Percentiles rank a stretch among this genome's conserved stretches.
These are phyloP conservation scores for Acholoe squamosa DNA, from an alignment of 2,888 invertebrate species.

Conservation along the genomic window DNA sequence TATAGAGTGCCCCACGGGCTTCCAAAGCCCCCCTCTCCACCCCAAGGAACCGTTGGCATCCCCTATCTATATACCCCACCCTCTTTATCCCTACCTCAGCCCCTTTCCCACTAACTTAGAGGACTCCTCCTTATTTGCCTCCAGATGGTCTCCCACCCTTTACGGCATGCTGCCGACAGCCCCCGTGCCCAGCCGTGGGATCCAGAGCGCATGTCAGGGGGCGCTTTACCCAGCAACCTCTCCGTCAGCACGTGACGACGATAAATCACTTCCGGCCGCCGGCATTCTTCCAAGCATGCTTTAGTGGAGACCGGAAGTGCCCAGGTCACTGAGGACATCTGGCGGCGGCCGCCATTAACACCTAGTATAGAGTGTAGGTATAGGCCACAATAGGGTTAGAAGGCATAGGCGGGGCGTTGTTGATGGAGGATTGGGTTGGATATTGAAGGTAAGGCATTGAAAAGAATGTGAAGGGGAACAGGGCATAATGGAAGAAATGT, in stretches of 20 bases:
- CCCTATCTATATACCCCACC: too few relatives aligned
- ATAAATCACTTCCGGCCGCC: constrained; percentile 34
- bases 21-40: too few relatives aligned
- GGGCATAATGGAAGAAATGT: neutral
- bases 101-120: too few relatives aligned
- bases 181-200: neutral
- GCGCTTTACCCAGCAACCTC: neutral
- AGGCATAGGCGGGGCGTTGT: neutral
- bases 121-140: neutral
- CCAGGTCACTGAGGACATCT: constrained; percentile 33
- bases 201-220: neutral
- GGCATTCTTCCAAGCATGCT: constrained; percentile 28
- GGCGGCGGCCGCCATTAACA: neutral
- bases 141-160: constrained; percentile 20
- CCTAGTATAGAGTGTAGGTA: neutral
- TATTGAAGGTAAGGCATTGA: neutral
- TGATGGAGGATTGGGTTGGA: neutral
- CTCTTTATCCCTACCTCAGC: too few relatives aligned
- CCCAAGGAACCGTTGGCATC: too few relatives aligned
- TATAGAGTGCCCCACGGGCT: too few relatives aligned
- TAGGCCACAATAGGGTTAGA: neutral
- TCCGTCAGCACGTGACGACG: constrained; percentile 29
- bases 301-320: constrained; percentile 11
- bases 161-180: neutral
- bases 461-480: neutral